phyloP scores from a whole-genome alignment of 2,797 vertebrate genomes.

The Squalus acanthias region DNA sequence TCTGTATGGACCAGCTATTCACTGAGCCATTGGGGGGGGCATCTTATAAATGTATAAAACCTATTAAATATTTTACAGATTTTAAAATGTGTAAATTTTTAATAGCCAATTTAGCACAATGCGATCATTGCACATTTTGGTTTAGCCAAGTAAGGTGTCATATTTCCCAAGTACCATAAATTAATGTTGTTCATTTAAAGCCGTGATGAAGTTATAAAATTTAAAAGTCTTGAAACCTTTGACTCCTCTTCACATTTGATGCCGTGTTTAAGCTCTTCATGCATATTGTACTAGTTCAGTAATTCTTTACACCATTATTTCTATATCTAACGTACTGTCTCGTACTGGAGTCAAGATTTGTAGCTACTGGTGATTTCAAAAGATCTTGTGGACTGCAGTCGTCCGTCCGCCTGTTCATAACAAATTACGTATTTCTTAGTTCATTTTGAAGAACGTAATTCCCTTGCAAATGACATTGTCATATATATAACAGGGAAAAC shows the following conservation, averaged over 20 bases:
- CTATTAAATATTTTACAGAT: neutral
- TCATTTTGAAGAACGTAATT: neutral
- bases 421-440: neutral
- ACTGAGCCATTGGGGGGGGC: neutral
- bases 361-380: neutral
- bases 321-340: neutral
- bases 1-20: neutral
- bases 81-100: neutral
- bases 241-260: neutral
- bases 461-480: neutral
- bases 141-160: neutral
- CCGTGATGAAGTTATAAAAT: neutral
- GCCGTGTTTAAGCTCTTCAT: neutral
- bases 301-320: neutral
- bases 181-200: neutral
- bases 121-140: neutral
- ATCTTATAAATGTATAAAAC: neutral
- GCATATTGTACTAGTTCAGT: no score
- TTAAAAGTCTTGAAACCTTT: no score
- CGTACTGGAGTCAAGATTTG: neutral
- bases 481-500: neutral
- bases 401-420: neutral
- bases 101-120: neutral
- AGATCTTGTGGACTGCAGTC: neutral
- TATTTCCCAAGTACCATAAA: neutral